Base-by-base conservation (phyloP, 2,888 invertebrate species). In the Anticlea derivata region DNA sequence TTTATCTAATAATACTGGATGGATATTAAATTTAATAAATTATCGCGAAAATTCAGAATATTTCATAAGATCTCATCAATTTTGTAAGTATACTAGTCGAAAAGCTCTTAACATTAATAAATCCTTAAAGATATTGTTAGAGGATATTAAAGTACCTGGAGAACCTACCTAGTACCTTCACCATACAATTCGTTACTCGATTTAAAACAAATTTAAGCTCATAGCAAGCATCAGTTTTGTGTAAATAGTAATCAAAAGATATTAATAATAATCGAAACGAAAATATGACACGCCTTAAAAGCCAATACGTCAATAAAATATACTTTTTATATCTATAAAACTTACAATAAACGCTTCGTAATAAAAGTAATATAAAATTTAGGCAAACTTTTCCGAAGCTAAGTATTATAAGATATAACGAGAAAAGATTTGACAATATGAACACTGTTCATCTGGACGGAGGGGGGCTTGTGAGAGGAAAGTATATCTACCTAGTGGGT, bases 1-100 rank as follows among this genome's bases (percentile, higher is more conserved):
- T 83, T 79, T 75, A 79, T 86, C 86, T 88, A 88, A 87, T 86
- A 86, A 89, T 88, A 89, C 86, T 89, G 89, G 88, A 89, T 87
- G 87, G 86, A 88, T 75, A 86, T 83, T 86, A 82, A 80, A 80
- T 85, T 75, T 78, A 82, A 81, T 83, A 83, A 86, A 82, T 80
- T 82, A 82, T 83, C 76, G 84, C 83, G 82, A 83, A 82, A 86
- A 81, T 83, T 86, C 80, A 68, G 83, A 83, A 78, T 80, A 82
- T 71, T 83, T 88, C 86, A 87, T 88, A 88, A 88, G 87, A 87
- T 83, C 80, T 83, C 80, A 75, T 80, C 66, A 62, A 77, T 80
- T 78, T 84, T 79, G 80, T 82, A 81, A 83, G 84, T 87, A 87
- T 86, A 86, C 86, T 85, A 86, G 70, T 86, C 80, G 63, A 86